Evolutionary conservation across 2,113 vertebrate species (phyloP).

Genomic region (Vireo altiloquus): DNA sequence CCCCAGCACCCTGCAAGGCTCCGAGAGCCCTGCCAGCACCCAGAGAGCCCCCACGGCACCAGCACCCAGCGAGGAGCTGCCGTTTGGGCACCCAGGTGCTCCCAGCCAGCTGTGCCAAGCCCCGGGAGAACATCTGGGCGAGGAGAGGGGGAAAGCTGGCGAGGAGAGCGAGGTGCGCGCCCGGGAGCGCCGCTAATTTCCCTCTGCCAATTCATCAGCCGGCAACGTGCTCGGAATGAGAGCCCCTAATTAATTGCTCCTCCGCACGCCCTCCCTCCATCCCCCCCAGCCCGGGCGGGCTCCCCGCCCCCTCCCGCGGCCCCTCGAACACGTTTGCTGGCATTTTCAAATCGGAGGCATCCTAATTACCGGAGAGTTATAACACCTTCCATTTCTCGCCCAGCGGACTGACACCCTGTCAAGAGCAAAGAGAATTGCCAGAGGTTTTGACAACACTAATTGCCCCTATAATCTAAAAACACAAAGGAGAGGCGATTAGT

Average conservation of each 20-base stretch:
- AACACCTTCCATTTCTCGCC: conserved; percentile 75
- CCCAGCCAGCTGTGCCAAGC: background rate
- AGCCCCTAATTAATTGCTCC: conserved; percentile 67
- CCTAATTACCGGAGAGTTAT: conserved; percentile 74
- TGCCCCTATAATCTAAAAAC: conserved; percentile 77
- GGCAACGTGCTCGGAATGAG: conserved; percentile 65
- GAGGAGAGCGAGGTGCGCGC: background rate
- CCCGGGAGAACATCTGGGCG: background rate
- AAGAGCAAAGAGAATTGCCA: conserved; percentile 75
- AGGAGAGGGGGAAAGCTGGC: background rate
- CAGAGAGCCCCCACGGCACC: background rate
- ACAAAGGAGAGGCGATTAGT: conserved; percentile 76
- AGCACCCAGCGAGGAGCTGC: rapidly evolving
- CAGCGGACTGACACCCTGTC: conserved; percentile 73
- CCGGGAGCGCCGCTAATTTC: conserved; percentile 17
- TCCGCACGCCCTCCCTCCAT: background rate
- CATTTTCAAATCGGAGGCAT: conserved; percentile 73
- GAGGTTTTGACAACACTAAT: conserved; percentile 77
- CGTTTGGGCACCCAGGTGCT: background rate
- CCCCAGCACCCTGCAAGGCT: background rate
- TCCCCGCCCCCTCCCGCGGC: conserved; percentile 23
- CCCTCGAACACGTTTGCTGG: conserved; percentile 55
- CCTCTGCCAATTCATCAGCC: conserved; percentile 58
- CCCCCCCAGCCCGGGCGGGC: background rate
- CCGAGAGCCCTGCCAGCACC: background rate